phyloP scores from a whole-genome alignment of 1,140 invertebrate genomes.

The Apis florea region DNA sequence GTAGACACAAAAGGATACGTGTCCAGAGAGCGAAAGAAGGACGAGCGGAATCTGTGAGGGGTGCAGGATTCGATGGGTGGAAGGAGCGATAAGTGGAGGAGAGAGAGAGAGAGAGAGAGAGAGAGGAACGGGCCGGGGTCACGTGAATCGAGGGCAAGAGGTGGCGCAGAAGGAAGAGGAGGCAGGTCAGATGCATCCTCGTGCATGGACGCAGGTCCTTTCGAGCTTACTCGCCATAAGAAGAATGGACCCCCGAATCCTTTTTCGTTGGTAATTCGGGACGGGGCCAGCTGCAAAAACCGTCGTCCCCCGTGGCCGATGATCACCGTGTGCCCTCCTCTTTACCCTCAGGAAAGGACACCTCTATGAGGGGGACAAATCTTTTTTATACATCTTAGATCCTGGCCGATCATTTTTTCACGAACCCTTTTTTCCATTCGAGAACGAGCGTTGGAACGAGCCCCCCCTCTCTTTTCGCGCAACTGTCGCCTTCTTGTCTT shows the following conservation, averaged over 20 bases:
- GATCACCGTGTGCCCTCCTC: slow-evolving; percentile 40
- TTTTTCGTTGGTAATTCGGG: slow-evolving; percentile 72
- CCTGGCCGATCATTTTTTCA: slow-evolving; percentile 76
- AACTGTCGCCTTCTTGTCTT: slow-evolving; percentile 40
- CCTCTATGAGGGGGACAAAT: slow-evolving; percentile 62
- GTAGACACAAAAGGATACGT: slow-evolving; percentile 8
- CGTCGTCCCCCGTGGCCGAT: slow-evolving; percentile 45
- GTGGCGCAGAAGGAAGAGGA: slow-evolving; percentile 33
- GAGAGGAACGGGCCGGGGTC: not conserved
- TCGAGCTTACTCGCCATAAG: slow-evolving; percentile 76
- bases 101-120: slow-evolving; percentile 34
- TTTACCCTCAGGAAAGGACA: slow-evolving; percentile 73
- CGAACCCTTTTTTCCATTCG: slow-evolving; percentile 72
- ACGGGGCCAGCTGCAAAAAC: slow-evolving; percentile 79
- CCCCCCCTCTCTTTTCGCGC: slow-evolving; percentile 59
- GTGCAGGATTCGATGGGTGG: slow-evolving; percentile 54
- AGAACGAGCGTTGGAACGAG: slow-evolving; percentile 15
- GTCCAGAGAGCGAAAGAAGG: slow-evolving; percentile 5
- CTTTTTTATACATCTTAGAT: slow-evolving; percentile 75
- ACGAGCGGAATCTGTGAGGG: slow-evolving; percentile 1
- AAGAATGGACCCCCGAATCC: slow-evolving; percentile 77
- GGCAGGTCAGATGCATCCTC: slow-evolving; percentile 71
- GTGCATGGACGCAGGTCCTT: slow-evolving; percentile 76
- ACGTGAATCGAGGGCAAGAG: slow-evolving; percentile 68
- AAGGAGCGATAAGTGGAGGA: slow-evolving; percentile 62